Percentiles rank a stretch among this genome's conserved stretches.
phyloP scores from a whole-genome alignment of 2,797 vertebrate species.

The Orientallactaga sibirica region DNA sequence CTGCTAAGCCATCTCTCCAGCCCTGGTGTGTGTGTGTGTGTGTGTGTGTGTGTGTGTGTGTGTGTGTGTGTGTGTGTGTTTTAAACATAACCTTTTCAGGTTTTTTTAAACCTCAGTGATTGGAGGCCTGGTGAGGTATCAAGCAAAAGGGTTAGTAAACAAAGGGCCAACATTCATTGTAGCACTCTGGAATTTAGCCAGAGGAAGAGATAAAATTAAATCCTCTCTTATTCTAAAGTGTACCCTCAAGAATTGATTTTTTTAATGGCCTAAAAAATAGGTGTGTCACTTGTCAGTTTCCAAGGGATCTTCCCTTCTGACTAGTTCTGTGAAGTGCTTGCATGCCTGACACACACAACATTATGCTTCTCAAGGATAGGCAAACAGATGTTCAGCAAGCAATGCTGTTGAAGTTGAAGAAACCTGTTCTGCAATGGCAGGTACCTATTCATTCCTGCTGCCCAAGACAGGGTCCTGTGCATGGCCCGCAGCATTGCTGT shows the following conservation, averaged over 20 bases:
- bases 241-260: neutral
- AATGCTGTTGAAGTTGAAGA: neutral
- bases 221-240: constrained; percentile 50
- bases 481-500: neutral
- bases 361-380: neutral
- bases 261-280: neutral
- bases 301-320: neutral
- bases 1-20: too few species aligned
- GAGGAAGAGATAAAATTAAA: neutral
- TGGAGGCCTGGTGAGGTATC: neutral
- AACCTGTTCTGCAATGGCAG: constrained; percentile 49
- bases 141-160: neutral
- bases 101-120: neutral
- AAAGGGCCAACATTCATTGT: neutral
- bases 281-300: neutral
- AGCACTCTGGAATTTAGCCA: constrained; percentile 53
- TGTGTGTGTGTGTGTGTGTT: too few species aligned
- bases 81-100: neutral
- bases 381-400: neutral
- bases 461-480: constrained; percentile 51
- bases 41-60: too few species aligned
- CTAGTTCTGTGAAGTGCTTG: neutral
- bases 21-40: too few species aligned
- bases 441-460: constrained; percentile 29
- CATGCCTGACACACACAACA: neutral